Evolutionary conservation across 2,113 vertebrate species (phyloP).

Genomic region (Paralichthys olivaceus): DNA sequence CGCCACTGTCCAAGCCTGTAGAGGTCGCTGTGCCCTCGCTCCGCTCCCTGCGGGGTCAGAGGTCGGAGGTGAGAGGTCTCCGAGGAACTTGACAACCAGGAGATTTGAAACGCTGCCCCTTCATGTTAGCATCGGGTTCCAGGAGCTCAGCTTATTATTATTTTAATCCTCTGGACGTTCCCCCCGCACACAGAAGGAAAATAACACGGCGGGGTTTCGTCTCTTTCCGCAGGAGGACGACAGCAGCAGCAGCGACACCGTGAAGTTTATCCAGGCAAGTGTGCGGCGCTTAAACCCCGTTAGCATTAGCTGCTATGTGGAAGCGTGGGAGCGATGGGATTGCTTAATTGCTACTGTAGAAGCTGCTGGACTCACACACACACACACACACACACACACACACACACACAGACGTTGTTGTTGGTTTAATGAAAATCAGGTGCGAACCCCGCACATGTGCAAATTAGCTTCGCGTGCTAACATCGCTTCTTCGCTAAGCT

Average conservation of each 20-base stretch:
- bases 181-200: background rate
- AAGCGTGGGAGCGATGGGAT: constrained; percentile 18
- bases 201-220: background rate
- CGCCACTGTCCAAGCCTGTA: background rate
- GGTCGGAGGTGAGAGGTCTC: constrained; percentile 71
- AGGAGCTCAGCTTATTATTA: background rate
- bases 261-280: constrained; percentile 62
- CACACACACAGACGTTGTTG: background rate
- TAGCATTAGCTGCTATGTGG: constrained; percentile 43
- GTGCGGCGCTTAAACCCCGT: background rate
- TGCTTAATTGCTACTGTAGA: background rate
- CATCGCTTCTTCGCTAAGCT: background rate
- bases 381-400: background rate
- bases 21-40: constrained; percentile 35
- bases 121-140: constrained; percentile 2
- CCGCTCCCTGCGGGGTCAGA: constrained; percentile 30
- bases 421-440: background rate
- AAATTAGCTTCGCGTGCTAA: background rate
- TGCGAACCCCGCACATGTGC: background rate
- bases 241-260: background rate
- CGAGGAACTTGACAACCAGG: constrained; percentile 47
- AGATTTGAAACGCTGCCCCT: background rate
- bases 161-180: background rate
- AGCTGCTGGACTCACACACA: background rate
- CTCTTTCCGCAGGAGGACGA: background rate